Conservation (phyloP, 2,888 invertebrate genomes). For the Aphodius granarius region DNA sequence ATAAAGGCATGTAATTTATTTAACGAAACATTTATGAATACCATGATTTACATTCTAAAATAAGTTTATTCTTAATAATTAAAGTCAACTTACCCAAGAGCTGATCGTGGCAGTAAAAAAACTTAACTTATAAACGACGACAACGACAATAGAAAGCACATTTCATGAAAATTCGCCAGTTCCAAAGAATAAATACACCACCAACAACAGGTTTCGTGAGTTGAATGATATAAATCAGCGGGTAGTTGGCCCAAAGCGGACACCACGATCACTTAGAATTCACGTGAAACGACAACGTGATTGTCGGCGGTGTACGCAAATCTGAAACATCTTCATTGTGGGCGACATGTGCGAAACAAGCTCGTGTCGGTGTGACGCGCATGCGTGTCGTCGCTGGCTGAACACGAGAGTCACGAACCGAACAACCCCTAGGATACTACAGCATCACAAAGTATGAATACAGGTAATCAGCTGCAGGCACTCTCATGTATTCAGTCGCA, state of each 20-base stretch:
- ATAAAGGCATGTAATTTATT: no score
- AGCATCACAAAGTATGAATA: not conserved
- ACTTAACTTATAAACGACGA: not conserved
- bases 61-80: not conserved
- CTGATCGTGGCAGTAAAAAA: not conserved
- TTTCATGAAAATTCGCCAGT: not conserved
- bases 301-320: constrained; percentile 14
- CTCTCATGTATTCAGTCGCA: not conserved
- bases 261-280: not conserved
- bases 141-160: not conserved
- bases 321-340: not conserved
- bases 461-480: not conserved
- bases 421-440: not conserved
- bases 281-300: constrained; percentile 23
- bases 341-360: constrained; percentile 19
- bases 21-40: no score
- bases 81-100: not conserved
- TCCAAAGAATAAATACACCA: not conserved
- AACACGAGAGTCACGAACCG: not conserved
- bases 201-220: not conserved
- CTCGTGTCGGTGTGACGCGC: constrained; percentile 16
- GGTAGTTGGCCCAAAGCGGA: not conserved
- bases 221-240: not conserved
- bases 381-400: not conserved
- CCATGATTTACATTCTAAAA: not conserved